Base-by-base conservation (phyloP, 2,888 invertebrate species). In the Drosophila lutescens region DNA sequence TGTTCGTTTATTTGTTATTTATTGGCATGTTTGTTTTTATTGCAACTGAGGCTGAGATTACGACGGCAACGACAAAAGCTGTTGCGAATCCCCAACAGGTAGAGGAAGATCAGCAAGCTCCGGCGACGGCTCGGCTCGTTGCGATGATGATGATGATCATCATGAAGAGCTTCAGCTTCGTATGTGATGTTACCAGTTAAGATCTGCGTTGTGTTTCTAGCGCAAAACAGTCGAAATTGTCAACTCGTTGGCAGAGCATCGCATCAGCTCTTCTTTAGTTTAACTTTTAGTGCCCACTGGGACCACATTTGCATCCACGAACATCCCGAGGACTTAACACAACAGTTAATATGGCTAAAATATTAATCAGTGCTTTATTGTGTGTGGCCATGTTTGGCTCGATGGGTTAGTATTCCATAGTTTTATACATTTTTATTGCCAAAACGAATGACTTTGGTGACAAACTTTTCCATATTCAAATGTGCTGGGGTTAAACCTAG, bases 371-470 rank as follows among this genome's bases (percentile, higher is more conserved):
- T 90, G 89, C 85, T 80, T 76, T 88, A 43, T 50, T 91, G 79
- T 91, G 89, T 74, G 59, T 91, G 40, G 89, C 90, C 85, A 80
- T 90, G 83, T 89, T 88, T 78, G 89, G 90, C 82, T 79, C 90
- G 20, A 62, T 89, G 79, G 90, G 90, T 90, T 89, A 90, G 90
- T 90, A 90, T 40, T 9, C 3, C 2, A 44, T 13, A 7, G 47
- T 60, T 51, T 34, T 4, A 2, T n/a, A 47, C 9, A 26, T 10
- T 15, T 41, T 34, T 23, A 36, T 46, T 15, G 9, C 20, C 20
- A 62, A 77, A 30, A 67, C 65, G 36, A 73, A 76, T 51, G 72
- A 73, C 63, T 79, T 66, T 57, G 62, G 63, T 30, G 17, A 56
- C 68, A 53, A 68, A 73, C 77, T 76, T 74, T 56, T 68, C 59